Percentiles rank a stretch among this genome's conserved stretches.
phyloP scores from a whole-genome alignment of 2,113 vertebrate genomes.

The Notothenia coriiceps region DNA sequence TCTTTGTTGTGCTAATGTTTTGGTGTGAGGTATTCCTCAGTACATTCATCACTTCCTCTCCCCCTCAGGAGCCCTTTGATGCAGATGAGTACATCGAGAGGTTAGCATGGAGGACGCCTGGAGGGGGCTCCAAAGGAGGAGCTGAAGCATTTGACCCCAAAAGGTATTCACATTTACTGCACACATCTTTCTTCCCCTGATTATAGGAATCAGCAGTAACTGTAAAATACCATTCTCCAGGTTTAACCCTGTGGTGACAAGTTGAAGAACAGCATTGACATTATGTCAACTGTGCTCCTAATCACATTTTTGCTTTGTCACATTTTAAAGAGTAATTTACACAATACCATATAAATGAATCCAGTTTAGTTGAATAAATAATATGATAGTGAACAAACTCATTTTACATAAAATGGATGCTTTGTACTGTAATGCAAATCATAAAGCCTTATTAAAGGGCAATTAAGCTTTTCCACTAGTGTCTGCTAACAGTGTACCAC shows the following conservation, averaged over 20 bases:
- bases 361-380: background rate
- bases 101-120: constrained; percentile 97
- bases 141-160: constrained; percentile 97
- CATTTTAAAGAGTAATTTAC: background rate
- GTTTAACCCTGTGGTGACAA: background rate
- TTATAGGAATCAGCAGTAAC: background rate
- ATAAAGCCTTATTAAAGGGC: background rate
- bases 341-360: background rate
- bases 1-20: background rate
- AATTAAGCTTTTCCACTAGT: background rate
- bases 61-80: constrained; percentile 95
- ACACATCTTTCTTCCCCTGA: background rate
- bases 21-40: background rate
- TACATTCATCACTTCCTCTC: background rate
- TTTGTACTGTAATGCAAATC: background rate
- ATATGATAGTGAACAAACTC: background rate
- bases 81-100: constrained; percentile 99
- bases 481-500: background rate
- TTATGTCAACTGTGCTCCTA: background rate
- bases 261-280: background rate
- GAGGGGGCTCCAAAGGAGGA: constrained; percentile 97
- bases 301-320: background rate
- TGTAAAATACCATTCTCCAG: background rate
- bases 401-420: background rate
- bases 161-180: constrained; percentile 84